Evolutionary conservation across 2,888 invertebrate species (phyloP).

Genomic region (Latrodectus elegans): DNA sequence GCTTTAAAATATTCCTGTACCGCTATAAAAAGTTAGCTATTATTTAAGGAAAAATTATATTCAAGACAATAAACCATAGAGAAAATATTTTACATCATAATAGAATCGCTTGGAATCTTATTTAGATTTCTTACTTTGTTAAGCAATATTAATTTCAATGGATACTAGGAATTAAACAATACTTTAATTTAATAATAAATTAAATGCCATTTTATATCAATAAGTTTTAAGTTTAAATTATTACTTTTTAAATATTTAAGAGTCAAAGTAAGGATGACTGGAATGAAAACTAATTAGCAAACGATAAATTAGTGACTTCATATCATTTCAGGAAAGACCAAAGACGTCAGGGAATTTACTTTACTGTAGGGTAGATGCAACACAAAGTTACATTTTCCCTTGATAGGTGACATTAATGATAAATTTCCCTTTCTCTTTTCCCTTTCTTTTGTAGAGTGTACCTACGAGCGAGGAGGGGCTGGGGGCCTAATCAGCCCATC

Average conservation of each 20-base stretch:
- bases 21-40: too few species aligned
- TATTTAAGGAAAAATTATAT: too few species aligned
- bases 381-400: not conserved
- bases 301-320: constrained; percentile 15
- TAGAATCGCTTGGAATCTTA: too few species aligned
- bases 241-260: constrained; percentile 31
- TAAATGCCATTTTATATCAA: too few species aligned
- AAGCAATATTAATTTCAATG: too few species aligned
- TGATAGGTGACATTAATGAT: not conserved
- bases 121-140: too few species aligned
- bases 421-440: constrained; percentile 1
- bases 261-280: constrained; percentile 1
- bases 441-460: constrained; percentile 76
- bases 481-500: constrained; percentile 79
- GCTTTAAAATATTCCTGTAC: too few species aligned
- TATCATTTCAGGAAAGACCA: not conserved
- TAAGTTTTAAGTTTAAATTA: too few species aligned
- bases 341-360: not conserved
- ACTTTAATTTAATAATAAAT: too few species aligned
- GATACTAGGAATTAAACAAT: too few species aligned
- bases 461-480: constrained; percentile 78
- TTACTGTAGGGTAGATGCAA: not conserved
- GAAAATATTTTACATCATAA: too few species aligned
- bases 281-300: constrained; percentile 36
- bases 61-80: too few species aligned